Evolutionary conservation across 2,113 vertebrate species (phyloP).

Genomic region (Ageneiosus marmoratus): DNA sequence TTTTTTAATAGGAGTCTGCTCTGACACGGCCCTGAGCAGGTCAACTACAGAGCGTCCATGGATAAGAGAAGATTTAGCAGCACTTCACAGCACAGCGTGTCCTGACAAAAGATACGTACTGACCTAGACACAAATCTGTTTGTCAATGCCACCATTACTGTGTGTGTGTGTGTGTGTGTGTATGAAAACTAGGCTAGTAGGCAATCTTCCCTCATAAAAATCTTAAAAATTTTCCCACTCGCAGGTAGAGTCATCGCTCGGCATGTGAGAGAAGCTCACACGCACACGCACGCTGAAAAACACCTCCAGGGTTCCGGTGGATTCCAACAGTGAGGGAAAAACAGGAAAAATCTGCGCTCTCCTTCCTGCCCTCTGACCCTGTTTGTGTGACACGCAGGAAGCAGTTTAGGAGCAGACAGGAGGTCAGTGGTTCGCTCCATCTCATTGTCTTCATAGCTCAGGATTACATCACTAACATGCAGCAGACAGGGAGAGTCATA

Average conservation of each 20-base stretch:
- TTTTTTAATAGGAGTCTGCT: not conserved
- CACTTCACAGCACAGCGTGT: not conserved
- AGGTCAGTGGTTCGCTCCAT: constrained; percentile 65
- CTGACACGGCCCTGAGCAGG: not conserved
- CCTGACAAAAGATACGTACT: constrained; percentile 26
- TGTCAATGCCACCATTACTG: not conserved
- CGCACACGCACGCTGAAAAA: constrained; percentile 47
- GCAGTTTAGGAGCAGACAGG: constrained; percentile 76
- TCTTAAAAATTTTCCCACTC: constrained; percentile 33
- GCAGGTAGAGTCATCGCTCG: constrained; percentile 45
- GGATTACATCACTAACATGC: constrained; percentile 51
- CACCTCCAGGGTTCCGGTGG: constrained; percentile 65
- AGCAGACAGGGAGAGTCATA: constrained; percentile 2
- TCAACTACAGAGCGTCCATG: not conserved
- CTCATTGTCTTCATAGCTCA: constrained; percentile 51
- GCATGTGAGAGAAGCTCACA: constrained; percentile 42
- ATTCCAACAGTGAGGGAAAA: constrained; percentile 76
- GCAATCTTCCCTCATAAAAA: constrained; percentile 14
- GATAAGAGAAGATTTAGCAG: constrained; percentile 17
- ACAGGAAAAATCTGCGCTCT: constrained; percentile 90
- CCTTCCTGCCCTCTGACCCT: constrained; percentile 72
- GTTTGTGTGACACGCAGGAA: constrained; percentile 73
- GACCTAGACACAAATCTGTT: constrained; percentile 1
- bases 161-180: not conserved
- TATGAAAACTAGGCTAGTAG: not conserved